A percentile compares a stretch with the other conserved stretches of the same genome.
Conservation (phyloP, 2,888 invertebrate species). For the Lysandra bellargus region DNA sequence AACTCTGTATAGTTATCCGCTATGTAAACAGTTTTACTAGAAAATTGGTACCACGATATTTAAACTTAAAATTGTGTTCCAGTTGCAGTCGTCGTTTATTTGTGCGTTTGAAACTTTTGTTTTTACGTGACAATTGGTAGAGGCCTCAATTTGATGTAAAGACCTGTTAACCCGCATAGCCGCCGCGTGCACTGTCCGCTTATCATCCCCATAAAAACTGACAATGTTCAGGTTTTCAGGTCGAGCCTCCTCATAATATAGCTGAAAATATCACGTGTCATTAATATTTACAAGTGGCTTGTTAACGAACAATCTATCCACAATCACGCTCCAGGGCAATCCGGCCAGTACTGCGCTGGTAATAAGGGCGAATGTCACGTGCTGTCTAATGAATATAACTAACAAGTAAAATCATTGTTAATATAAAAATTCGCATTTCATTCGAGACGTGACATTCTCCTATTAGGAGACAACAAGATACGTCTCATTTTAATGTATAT, state of each 20-base stretch:
- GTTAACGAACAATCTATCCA: constrained; percentile 56
- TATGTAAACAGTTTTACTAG: background rate
- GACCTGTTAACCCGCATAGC: constrained; percentile 4
- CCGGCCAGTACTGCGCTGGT: constrained; percentile 33
- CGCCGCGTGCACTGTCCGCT: constrained; percentile 5
- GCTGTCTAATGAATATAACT: constrained; percentile 19
- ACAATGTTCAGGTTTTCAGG: constrained; percentile 25
- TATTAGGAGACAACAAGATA: constrained; percentile 65
- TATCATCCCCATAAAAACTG: constrained; percentile 16
- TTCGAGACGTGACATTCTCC: constrained; percentile 55
- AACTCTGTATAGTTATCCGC: too few relatives aligned
- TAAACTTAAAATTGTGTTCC: background rate
- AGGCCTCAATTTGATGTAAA: constrained; percentile 17
- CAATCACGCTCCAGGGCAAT: constrained; percentile 43
- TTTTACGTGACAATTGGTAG: background rate
- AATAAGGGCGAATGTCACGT: constrained; percentile 36
- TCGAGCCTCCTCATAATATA: constrained; percentile 47
- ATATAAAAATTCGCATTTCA: constrained; percentile 58
- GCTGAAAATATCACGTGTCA: constrained; percentile 49
- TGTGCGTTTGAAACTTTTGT: background rate
- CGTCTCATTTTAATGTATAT: constrained; percentile 56
- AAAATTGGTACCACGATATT: background rate
- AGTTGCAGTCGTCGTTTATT: background rate
- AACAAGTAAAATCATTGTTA: constrained; percentile 53
- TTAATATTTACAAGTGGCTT: constrained; percentile 68